Base-by-base conservation (phyloP, 2,888 invertebrate genomes). In the Meandrusa payeni region DNA sequence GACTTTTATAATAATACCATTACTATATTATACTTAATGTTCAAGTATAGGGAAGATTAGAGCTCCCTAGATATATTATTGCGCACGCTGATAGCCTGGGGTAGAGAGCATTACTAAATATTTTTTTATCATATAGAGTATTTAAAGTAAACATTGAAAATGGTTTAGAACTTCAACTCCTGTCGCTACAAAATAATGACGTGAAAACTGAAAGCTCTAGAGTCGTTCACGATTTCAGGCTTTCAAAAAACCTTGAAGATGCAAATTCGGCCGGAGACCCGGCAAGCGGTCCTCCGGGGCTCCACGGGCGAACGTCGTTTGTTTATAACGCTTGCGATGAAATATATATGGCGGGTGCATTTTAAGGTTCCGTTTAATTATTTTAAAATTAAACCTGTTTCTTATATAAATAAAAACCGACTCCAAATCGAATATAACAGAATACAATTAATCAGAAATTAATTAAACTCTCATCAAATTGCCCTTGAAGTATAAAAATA, bases 271-370 rank as follows among this genome's bases (percentile, higher is more conserved):
- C 42, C 41, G 42, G 64, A 61, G 59, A 60, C 46, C 48, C 48
- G 41, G 55, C 51, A 56, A 51, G 59, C 55, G 57, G 50, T 61
- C 65, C 65, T 52, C 23, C 34, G 65, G 64, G 64, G 63, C 48
- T 47, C 48, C 29, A 53, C 26, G 48, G 39, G 48, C 51, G 52
- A 52, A 55, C 54, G 48, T 47, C 61, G 59, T 58, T 69, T 70
- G 69, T 69, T 68, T 74, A 70, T 71, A 55, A 59, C 70, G 52
- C 59, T 57, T 52, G 58, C 63, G 61, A 71, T 73, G 68, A 66
- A 64, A 69, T 64, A 72, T 69, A 64, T 59, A 67, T 69, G 63
- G 57, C 57, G 59, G 59, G 61, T 59, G 57, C 59, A 64, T 64
- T 56, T 34, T 28, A 5, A 29, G 24, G 23, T 29, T 39, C 27